phyloP scores from a whole-genome alignment of 2,113 vertebrate genomes.

The Alligator sinensis region DNA sequence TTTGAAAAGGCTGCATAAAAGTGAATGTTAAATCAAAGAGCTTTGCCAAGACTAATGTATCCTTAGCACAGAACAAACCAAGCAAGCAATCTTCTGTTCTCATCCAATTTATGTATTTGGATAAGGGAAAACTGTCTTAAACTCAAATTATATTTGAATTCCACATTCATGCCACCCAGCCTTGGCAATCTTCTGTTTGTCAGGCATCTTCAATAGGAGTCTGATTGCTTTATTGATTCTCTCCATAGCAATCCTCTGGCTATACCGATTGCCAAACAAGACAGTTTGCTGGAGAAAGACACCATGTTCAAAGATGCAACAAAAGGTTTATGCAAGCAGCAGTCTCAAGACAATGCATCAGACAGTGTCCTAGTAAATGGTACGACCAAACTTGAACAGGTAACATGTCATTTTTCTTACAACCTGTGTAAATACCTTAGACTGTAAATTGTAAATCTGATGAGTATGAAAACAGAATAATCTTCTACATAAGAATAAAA shows the following conservation, averaged over 20 bases:
- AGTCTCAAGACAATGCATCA: slow-evolving; percentile 83
- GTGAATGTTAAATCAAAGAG: slow-evolving; percentile 32
- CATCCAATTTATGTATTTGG: neutral
- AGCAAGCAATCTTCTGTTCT: neutral
- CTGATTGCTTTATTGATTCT: slow-evolving; percentile 65
- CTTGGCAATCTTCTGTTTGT: slow-evolving; percentile 9
- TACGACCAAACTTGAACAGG: slow-evolving; percentile 88
- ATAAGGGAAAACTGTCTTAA: neutral
- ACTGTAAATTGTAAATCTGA: neutral
- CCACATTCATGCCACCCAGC: neutral
- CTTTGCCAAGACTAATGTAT: neutral
- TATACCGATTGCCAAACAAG: slow-evolving; percentile 91
- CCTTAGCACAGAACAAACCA: neutral
- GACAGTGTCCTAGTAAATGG: slow-evolving; percentile 74
- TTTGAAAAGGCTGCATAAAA: neutral
- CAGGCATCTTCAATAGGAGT: neutral
- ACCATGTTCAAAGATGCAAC: slow-evolving; percentile 91
- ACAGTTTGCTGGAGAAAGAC: slow-evolving; percentile 94
- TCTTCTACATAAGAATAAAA: neutral
- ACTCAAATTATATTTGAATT: neutral
- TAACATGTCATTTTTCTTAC: slow-evolving; percentile 40
- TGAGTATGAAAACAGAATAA: accelerated
- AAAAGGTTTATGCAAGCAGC: slow-evolving; percentile 81
- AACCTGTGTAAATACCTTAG: neutral
- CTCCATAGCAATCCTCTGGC: slow-evolving; percentile 83